phyloP scores from a whole-genome alignment of 2,113 vertebrate genomes.

The Cryptomyrus ogoouensis region DNA sequence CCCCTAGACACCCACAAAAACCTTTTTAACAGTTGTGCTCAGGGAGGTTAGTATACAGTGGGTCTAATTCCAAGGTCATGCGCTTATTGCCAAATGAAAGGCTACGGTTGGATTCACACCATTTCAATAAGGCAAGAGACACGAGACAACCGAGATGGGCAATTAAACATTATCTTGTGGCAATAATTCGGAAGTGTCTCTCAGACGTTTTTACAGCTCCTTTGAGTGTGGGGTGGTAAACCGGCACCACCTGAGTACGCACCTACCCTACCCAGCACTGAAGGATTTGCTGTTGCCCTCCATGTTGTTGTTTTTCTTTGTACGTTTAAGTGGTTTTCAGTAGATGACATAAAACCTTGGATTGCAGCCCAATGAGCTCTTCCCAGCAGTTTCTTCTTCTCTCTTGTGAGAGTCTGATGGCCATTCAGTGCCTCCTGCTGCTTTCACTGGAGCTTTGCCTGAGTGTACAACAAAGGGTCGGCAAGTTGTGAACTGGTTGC shows the following conservation, averaged over 20 bases:
- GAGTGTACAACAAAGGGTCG: neutral
- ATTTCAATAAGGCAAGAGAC: conserved; percentile 28
- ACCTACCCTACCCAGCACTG: neutral
- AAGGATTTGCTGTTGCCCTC: neutral
- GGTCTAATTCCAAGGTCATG: conserved; percentile 32
- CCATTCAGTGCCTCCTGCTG: neutral
- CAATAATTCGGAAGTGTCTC: conserved; percentile 21
- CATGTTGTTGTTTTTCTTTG: neutral
- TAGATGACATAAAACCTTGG: neutral
- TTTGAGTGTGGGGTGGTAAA: neutral
- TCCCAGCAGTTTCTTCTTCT: neutral
- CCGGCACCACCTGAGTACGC: neutral
- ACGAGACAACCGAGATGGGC: conserved; percentile 33
- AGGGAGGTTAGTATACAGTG: conserved; percentile 16
- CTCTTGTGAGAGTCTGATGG: neutral
- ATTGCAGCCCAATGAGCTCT: neutral
- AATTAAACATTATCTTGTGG: conserved; percentile 37
- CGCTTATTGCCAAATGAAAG: conserved; percentile 30
- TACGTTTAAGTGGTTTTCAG: neutral
- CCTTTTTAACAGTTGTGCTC: conserved; percentile 10
- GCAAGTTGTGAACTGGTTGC: neutral
- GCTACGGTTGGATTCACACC: conserved; percentile 24
- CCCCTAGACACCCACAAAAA: conserved; percentile 21
- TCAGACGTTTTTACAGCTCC: conserved; percentile 22
- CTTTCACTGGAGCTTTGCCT: neutral